phyloP scores from a whole-genome alignment of 2,888 invertebrate genomes.

The Orthosia cruda region DNA sequence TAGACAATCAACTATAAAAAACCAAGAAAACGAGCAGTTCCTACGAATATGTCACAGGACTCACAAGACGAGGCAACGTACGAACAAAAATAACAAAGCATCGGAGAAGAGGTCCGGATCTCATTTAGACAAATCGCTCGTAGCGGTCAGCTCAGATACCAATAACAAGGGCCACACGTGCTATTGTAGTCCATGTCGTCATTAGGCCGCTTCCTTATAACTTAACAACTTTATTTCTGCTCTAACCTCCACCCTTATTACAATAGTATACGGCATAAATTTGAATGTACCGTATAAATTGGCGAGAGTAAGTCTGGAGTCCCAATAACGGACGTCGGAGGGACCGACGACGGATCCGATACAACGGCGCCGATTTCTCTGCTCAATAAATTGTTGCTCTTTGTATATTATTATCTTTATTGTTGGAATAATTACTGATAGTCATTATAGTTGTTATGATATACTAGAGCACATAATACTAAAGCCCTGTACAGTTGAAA shows the following conservation, averaged over 20 bases:
- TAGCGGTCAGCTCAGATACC: conserved; percentile 91
- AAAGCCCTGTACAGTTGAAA: not conserved
- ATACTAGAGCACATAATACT: not conserved
- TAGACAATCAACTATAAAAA: conserved; percentile 49
- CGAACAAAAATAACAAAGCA: conserved; percentile 87
- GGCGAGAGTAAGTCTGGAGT: conserved; percentile 76
- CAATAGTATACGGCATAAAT: conserved; percentile 74
- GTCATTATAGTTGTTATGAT: conserved; percentile 32
- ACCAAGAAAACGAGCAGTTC: conserved; percentile 61
- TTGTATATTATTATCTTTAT: conserved; percentile 63
- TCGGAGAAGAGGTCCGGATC: conserved; percentile 87
- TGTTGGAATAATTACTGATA: conserved; percentile 50
- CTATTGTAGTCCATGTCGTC: conserved; percentile 90
- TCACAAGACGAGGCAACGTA: conserved; percentile 70
- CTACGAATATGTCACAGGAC: conserved; percentile 69
- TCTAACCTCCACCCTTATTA: conserved; percentile 65
- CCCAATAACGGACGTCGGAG: conserved; percentile 84
- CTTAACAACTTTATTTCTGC: conserved; percentile 73
- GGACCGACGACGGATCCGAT: conserved; percentile 77
- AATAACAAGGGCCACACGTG: conserved; percentile 90
- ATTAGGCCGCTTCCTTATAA: conserved; percentile 89
- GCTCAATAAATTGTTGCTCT: conserved; percentile 80
- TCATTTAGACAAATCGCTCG: conserved; percentile 92
- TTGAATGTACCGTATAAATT: conserved; percentile 63
- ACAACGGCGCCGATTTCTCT: conserved; percentile 82